These are phyloP conservation scores for Masnerella sp. DNA, from an alignment of 2,888 invertebrate species.

Conservation along the genomic window DNA sequence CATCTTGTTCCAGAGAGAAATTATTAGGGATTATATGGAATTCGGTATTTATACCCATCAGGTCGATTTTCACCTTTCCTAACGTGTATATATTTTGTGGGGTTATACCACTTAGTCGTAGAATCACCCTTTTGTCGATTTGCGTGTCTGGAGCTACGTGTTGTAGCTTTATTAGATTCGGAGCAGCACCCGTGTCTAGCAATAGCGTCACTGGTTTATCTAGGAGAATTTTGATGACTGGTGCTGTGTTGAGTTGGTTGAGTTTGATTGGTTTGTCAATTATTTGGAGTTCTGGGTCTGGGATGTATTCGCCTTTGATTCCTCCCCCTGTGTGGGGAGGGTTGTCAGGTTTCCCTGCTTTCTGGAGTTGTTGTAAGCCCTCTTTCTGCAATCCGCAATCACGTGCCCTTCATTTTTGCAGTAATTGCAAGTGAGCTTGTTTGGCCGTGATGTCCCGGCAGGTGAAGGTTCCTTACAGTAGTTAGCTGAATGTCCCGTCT, in stretches of 20 bases:
- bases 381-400: too few relatives aligned
- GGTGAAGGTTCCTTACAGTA: too few relatives aligned
- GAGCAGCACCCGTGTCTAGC: constrained; percentile 26
- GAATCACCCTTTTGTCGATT: not conserved
- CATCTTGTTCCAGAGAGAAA: constrained; percentile 16
- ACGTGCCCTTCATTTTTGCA: too few relatives aligned
- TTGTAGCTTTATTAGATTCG: constrained; percentile 24
- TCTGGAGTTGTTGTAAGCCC: too few relatives aligned
- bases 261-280: not conserved
- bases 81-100: not conserved
- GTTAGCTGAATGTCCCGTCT: not conserved
- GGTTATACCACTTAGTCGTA: constrained; percentile 15
- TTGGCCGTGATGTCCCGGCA: too few relatives aligned
- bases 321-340: too few relatives aligned
- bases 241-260: not conserved
- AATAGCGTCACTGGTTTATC: not conserved
- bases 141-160: not conserved
- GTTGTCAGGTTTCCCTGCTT: too few relatives aligned
- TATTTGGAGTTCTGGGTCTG: not conserved
- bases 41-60: not conserved
- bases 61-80: constrained; percentile 9
- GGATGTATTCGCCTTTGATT: not conserved
- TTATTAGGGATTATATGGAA: constrained; percentile 12
- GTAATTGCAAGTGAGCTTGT: too few relatives aligned
- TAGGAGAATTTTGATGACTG: constrained; percentile 2